Evolutionary conservation across 2,888 invertebrate genomes (phyloP).

Genomic region (Papilio elwesi): DNA sequence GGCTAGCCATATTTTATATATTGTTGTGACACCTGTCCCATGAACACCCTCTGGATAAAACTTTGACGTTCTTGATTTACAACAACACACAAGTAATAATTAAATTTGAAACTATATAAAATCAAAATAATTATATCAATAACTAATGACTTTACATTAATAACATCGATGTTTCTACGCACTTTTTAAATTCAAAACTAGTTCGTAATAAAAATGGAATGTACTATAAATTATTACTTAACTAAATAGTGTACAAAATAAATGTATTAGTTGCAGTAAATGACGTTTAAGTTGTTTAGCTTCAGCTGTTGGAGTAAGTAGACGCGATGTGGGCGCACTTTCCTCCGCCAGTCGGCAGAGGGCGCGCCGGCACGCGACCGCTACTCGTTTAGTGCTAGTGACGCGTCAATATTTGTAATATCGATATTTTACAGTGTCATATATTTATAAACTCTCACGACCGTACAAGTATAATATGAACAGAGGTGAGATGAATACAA

Average conservation of each 20-base stretch:
- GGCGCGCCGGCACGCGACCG: slow-evolving; percentile 76
- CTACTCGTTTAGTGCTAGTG: slow-evolving; percentile 65
- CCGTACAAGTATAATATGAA: too few species aligned
- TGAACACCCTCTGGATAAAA: too few species aligned
- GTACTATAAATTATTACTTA: not conserved
- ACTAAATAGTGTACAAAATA: not conserved
- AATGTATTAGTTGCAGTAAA: not conserved
- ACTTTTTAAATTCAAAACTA: too few species aligned
- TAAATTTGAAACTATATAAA: too few species aligned
- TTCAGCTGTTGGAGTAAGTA: slow-evolving; percentile 16
- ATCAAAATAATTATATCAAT: too few species aligned
- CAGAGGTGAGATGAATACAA: not conserved
- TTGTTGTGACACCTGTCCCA: too few species aligned
- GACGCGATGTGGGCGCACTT: slow-evolving; percentile 58
- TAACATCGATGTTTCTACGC: too few species aligned
- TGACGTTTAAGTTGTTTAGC: slow-evolving; percentile 18
- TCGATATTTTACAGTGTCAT: slow-evolving; percentile 30
- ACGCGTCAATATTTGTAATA: slow-evolving; percentile 13
- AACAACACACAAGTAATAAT: too few species aligned
- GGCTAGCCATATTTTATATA: too few species aligned
- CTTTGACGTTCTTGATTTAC: too few species aligned
- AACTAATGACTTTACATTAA: too few species aligned
- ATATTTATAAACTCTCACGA: not conserved
- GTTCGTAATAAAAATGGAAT: not conserved
- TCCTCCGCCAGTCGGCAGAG: slow-evolving; percentile 62